Evolutionary conservation across 2,797 vertebrate species (phyloP), one percentile per base, ranked within the genome.

Genomic region (Sebastes melanostomus): DNA sequence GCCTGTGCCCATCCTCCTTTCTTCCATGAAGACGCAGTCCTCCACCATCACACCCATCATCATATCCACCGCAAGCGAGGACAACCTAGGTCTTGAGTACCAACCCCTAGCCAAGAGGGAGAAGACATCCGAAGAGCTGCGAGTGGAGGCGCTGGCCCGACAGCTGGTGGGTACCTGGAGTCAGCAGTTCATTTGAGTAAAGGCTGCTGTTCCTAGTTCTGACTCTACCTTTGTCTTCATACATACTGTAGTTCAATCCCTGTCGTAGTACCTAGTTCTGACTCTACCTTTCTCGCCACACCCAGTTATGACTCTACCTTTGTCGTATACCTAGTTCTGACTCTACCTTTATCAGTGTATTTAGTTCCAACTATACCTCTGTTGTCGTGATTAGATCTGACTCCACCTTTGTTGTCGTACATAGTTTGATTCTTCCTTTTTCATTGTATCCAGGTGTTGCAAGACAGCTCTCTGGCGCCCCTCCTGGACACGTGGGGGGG

Each of bases 401-500:
- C 22, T 36, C 7, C 2, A 13, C 61, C 12, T 42, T 52, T 60
- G 16, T 77, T 30, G 18, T 59, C 4, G 3, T 22, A 5, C 22
- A 24, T 70, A 0, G 7, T 54, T 58, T n/a, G 30, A 73, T n/a
- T 55, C 6, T 25, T 56, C 1, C 12, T n/a, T 38, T 38, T 54
- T 66, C 2, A 1, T 25, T 70, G 24, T 24, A 0, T 14, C 16
- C 66, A 94, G 94, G 84, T 92, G 38, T 12, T 62, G 55, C 81
- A 80, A 78, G 98, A 99, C 85, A 93, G 94, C 82, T 97, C 97
- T 75, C 94, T 99, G 79, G 95, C 93, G 2, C 95, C 96, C 27
- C 95, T 99, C 72, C 86, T 99, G 86, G 97, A 98, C 83, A 96
- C 95, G 0, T 97, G 97, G 89, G 95, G 95, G 16, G 95, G 96